These are phyloP conservation scores for Crocuta crocuta DNA, from an alignment of 2,113 vertebrate species.

Conservation along the genomic window DNA sequence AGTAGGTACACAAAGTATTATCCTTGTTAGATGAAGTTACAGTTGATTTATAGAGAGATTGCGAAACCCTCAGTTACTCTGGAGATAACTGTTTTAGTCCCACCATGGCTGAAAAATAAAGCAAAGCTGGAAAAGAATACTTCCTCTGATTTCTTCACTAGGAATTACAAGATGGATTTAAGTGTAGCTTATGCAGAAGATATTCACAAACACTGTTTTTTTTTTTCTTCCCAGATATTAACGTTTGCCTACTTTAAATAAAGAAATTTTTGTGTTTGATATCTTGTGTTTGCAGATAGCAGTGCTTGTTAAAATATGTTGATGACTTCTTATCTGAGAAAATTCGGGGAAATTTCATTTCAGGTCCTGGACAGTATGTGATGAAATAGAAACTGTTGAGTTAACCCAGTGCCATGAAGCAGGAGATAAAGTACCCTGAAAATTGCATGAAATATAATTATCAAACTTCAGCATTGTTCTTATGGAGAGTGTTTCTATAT, in stretches of 20 bases:
- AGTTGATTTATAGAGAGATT: neutral
- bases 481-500: neutral
- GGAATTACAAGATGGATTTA: neutral
- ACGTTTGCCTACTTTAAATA: neutral
- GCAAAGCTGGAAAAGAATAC: neutral
- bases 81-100: neutral
- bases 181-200: neutral
- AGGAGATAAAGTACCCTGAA: neutral
- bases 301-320: conserved; percentile 1
- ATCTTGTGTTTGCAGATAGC: neutral
- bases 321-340: neutral
- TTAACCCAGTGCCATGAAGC: neutral
- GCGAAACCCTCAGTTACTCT: neutral
- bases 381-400: neutral
- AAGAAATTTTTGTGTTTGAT: neutral
- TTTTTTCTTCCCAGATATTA: neutral
- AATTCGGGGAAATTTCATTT: conserved; percentile 40
- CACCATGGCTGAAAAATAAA: neutral
- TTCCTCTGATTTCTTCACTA: neutral
- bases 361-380: no score
- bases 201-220: neutral
- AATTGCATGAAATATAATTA: neutral
- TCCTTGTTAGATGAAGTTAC: neutral
- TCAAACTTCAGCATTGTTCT: neutral
- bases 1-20: neutral